Evolutionary conservation across 1,140 invertebrate genomes (phyloP).

Genomic region (Nebria ingens): DNA sequence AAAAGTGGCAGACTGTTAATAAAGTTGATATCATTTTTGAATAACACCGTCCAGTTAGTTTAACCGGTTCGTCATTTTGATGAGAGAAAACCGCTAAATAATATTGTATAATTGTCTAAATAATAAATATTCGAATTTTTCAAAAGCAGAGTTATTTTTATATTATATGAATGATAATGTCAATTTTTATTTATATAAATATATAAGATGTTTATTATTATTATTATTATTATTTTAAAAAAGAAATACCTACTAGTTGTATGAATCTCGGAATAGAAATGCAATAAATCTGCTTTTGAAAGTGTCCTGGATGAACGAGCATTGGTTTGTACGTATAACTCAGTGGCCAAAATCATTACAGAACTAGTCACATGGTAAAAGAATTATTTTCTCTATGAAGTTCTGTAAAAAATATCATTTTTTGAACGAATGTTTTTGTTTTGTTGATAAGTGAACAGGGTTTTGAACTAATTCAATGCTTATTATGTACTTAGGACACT

Average conservation of each 20-base stretch:
- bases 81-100: not conserved
- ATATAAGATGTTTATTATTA: conserved; percentile 5
- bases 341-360: not conserved
- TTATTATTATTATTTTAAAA: too few relatives aligned
- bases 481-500: conserved; percentile 7
- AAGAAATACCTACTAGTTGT: too few relatives aligned
- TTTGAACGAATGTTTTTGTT: not conserved
- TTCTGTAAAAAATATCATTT: not conserved
- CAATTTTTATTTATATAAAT: conserved; percentile 9
- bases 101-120: conserved; percentile 6
- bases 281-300: conserved; percentile 9
- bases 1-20: not conserved
- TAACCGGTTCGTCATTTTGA: not conserved
- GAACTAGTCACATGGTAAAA: not conserved
- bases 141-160: conserved; percentile 9
- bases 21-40: not conserved
- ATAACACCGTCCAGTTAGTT: conserved; percentile 7
- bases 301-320: not conserved
- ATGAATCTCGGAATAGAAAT: not conserved
- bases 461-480: conserved; percentile 5
- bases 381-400: not conserved
- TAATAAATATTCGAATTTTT: conserved; percentile 3
- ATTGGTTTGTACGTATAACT: not conserved
- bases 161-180: conserved; percentile 9
- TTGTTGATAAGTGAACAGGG: conserved; percentile 7